Evolutionary conservation across 2,888 invertebrate genomes (phyloP).

Genomic region (Macaria notata): DNA sequence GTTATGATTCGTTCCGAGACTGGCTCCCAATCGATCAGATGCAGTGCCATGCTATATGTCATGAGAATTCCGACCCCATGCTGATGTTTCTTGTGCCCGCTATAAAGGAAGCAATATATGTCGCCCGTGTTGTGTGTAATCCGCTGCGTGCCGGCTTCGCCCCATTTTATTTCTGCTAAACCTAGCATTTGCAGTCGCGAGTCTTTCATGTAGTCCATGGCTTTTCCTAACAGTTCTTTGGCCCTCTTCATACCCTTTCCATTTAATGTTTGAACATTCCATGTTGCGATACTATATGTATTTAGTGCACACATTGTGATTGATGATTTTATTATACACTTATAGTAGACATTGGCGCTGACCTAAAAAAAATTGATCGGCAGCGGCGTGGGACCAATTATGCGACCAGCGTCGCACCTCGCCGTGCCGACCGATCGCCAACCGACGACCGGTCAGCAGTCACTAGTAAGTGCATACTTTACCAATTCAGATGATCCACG

Average conservation of each 20-base stretch:
- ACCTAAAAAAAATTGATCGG: no score
- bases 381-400: no score
- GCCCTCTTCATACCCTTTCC: not conserved
- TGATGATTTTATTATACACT: no score
- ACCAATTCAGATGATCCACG: no score
- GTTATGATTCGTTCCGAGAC: slow-evolving; percentile 4
- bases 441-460: no score
- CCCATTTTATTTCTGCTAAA: not conserved
- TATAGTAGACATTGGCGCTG: no score
- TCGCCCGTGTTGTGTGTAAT: not conserved
- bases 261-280: not conserved
- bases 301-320: not conserved
- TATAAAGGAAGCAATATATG: not conserved
- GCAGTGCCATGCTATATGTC: not conserved
- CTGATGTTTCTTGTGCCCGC: not conserved
- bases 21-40: slow-evolving; percentile 1
- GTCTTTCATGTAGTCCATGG: not conserved
- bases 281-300: not conserved
- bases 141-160: not conserved
- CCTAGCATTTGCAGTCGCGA: not conserved
- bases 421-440: no score
- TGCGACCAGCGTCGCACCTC: no score
- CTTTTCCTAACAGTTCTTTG: not conserved
- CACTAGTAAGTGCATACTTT: no score
- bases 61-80: slow-evolving; percentile 2